Base-by-base conservation (phyloP, 1,140 invertebrate genomes). In the Eueides isabella region DNA sequence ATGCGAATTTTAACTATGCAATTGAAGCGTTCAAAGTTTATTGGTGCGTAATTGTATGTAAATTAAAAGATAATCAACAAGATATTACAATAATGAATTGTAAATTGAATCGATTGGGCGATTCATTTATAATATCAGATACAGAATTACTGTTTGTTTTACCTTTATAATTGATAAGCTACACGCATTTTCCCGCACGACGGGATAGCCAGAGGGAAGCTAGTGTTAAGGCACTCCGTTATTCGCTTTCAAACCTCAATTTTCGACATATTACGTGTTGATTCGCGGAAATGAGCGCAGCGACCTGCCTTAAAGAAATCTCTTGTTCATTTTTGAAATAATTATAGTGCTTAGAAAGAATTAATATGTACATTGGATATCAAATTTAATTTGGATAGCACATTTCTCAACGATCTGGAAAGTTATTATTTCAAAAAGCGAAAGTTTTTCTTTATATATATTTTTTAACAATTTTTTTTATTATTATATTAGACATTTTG, bases 61-160 rank as follows among this genome's bases (percentile, higher is more conserved):
- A 55, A 55, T 23, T 55, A 14, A 55, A 63, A 30, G 12, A 16
- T 31, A 70, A 33, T 23, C 5, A 62, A 23, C 5, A 61, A 61
- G 31, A 62, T 14, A 61, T 61, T 66, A 72, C 28, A 65, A 31
- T 72, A 72, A 55, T 66, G 9, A 74, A 48, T 64, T 48, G 65
- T 61, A 61, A 55, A 69, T 69, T 30, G 19, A 69, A 69, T 69
- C 44, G 67, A 38, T 61, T 28, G 44, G 19, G 67, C 67, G 62
- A 77, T 77, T 76, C 65, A 68, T 64, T 68, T 73, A 48, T 62
- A 71, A 67, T 28, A 75, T 61, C 61, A 29, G 70, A 62, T 44
- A 71, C 33, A 23, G 67, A 70, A 73, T 64, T 71, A 69, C 70
- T 19, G 6, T 19, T 44, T 44, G 16, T 4, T 19, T 44, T n/a